A percentile compares a stretch with the other conserved stretches of the same genome.
Evolutionary conservation across 2,888 invertebrate genomes (phyloP).

Genomic region (Maniola hyperantus): DNA sequence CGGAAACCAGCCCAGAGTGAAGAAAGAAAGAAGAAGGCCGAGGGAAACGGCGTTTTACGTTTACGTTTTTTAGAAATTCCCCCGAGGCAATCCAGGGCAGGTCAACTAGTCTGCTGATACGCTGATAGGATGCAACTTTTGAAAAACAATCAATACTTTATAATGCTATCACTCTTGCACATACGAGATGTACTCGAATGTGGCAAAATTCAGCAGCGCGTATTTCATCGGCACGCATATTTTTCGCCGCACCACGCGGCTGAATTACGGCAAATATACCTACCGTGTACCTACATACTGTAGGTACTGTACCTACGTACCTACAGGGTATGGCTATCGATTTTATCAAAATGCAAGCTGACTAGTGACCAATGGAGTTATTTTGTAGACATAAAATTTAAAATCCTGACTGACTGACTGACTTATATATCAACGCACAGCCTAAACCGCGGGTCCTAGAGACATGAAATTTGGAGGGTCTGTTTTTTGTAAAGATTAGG

Average conservation of each 20-base stretch:
- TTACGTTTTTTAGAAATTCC: too few species aligned
- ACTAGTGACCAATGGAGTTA: conserved; percentile 33
- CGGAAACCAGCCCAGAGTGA: too few species aligned
- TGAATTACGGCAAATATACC: conserved; percentile 29
- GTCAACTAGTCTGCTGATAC: too few species aligned
- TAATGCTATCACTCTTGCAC: conserved; percentile 14
- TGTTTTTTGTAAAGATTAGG: too few species aligned
- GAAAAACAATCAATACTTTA: conserved; percentile 22
- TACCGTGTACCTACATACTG: neutral
- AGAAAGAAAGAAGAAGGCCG: too few species aligned
- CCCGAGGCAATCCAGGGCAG: too few species aligned
- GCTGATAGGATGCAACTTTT: too few species aligned
- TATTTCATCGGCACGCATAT: conserved; percentile 33
- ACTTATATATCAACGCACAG: too few species aligned
- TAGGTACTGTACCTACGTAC: conserved; percentile 27
- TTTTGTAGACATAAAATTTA: conserved; percentile 31
- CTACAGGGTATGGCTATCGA: conserved; percentile 37
- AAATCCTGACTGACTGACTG: too few species aligned
- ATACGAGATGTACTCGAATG: conserved; percentile 5
- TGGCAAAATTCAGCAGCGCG: conserved; percentile 15
- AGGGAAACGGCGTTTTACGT: too few species aligned
- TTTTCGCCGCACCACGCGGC: conserved; percentile 36
- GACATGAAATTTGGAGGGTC: too few species aligned
- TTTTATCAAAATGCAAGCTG: conserved; percentile 38
- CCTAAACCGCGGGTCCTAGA: too few species aligned